Evolutionary conservation across 2,888 invertebrate genomes (phyloP).

Genomic region (Eustalomyia histrio): DNA sequence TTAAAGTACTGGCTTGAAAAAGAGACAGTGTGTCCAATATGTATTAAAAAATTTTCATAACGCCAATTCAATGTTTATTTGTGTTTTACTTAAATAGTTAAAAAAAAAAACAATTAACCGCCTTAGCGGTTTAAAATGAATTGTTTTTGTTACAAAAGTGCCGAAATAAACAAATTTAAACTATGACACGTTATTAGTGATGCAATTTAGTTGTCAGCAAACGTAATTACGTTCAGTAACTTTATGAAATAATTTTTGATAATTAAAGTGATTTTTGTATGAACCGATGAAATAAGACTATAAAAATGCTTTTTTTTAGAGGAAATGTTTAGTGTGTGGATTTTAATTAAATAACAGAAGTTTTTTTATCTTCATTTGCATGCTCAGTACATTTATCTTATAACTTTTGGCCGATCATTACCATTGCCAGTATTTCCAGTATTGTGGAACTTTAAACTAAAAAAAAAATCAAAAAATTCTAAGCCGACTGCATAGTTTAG

Average conservation of each 20-base stretch:
- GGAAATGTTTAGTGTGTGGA: too few species aligned
- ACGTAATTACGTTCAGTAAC: neutral
- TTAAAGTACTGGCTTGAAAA: too few species aligned
- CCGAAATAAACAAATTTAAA: constrained; percentile 52
- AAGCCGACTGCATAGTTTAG: too few species aligned
- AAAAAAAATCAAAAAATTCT: too few species aligned
- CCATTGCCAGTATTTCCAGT: too few species aligned
- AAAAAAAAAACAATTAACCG: constrained; percentile 33
- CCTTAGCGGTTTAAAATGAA: constrained; percentile 25
- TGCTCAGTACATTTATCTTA: too few species aligned
- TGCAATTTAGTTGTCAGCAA: constrained; percentile 32
- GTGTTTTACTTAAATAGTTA: neutral
- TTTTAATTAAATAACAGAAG: too few species aligned
- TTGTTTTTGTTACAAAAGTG: constrained; percentile 23
- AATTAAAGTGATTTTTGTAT: neutral
- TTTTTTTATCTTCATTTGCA: too few species aligned
- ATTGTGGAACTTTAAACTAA: too few species aligned
- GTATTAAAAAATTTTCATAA: too few species aligned
- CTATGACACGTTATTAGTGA: constrained; percentile 43
- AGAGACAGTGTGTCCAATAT: too few species aligned
- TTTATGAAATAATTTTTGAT: neutral
- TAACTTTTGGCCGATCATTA: too few species aligned
- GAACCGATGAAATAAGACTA: neutral
- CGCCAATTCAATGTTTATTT: neutral
- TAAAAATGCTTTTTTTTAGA: neutral